A percentile compares a stretch with the other conserved stretches of the same genome.
These are phyloP conservation scores for Melospiza georgiana DNA, from an alignment of 2,113 vertebrate species.

Conservation along the genomic window DNA sequence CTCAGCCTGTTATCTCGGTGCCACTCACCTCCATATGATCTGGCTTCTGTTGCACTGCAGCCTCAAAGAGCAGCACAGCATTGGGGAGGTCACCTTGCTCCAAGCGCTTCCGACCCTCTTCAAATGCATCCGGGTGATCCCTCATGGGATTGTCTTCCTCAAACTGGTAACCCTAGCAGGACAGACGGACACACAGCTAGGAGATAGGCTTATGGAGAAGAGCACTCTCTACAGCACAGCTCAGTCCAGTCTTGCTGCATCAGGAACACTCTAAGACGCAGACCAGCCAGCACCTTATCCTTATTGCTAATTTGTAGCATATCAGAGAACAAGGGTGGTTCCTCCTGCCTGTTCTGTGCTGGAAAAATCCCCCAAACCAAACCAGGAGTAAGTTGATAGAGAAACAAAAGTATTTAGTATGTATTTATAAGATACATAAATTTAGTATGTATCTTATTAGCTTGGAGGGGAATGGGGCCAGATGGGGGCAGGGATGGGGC, in stretches of 20 bases:
- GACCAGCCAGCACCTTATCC: neutral
- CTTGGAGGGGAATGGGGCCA: accelerated
- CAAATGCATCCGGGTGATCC: constrained; percentile 88
- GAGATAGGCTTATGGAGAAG: neutral
- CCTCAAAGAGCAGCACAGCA: constrained; percentile 93
- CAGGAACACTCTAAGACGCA: neutral
- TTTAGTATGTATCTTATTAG: neutral
- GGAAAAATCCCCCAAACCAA: neutral
- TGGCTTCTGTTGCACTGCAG: constrained; percentile 90
- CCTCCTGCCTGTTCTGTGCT: neutral
- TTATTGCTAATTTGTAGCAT: neutral
- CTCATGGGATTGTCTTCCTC: constrained; percentile 96
- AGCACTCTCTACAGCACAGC: neutral
- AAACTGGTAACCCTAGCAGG: constrained; percentile 91
- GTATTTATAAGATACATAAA: too few species aligned
- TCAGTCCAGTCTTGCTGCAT: neutral
- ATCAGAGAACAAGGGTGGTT: neutral
- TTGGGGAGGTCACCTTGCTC: constrained; percentile 93
- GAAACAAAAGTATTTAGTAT: neutral
- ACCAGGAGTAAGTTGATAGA: neutral
- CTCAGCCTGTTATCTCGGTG: neutral
- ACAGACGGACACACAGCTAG: neutral
- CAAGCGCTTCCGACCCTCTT: constrained; percentile 88
- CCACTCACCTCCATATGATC: constrained; percentile 91
- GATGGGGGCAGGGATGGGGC: neutral